Base-by-base conservation (phyloP, 2,888 invertebrate species). In the Ferdinandea cuprea region DNA sequence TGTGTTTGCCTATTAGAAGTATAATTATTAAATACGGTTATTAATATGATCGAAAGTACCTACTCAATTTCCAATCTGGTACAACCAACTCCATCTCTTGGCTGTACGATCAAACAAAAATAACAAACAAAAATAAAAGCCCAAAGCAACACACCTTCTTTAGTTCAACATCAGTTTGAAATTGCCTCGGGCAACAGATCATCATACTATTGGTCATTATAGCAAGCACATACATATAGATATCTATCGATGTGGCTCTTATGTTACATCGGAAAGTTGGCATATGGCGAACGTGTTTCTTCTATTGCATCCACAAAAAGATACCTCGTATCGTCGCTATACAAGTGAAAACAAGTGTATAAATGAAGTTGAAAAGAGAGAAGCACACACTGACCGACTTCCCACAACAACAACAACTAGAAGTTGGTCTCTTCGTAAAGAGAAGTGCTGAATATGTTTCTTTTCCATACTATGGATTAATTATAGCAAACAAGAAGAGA, bases 191-290 rank as follows among this genome's bases (percentile, higher is more conserved):
- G 71, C 46, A 50, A 61, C 42, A 61, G 42, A 72, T 58, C 77
- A 65, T 50, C 59, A 37, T 63, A 77, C 83, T 35, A 83, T 83
- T 83, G 83, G 83, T 56, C 72, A 63, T 78, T 78, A 73, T 68
- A 50, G 78, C 37, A 72, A 42, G 56, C 72, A 72, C 63, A 83
- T 83, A 83, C n/a, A n/a, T n/a, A n/a, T n/a, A n/a, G n/a, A n/a
- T n/a, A n/a, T n/a, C n/a, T n/a, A n/a, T n/a, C n/a, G n/a, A n/a
- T n/a, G n/a, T n/a, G n/a, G 56, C 7, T 13, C 65, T 48, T 40
- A 32, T 15, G 48, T 37, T 68, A 61, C 44, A 59, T 54, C 58
- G 13, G 32, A 74, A 59, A 59, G 50, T 8, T 52, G 71, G 13
- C 72, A 32, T 32, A 32, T 32, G 0, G 9, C 35, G 72, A 77